phyloP scores from a whole-genome alignment of 2,888 invertebrate species.

The Lasioglossum calceatum region DNA sequence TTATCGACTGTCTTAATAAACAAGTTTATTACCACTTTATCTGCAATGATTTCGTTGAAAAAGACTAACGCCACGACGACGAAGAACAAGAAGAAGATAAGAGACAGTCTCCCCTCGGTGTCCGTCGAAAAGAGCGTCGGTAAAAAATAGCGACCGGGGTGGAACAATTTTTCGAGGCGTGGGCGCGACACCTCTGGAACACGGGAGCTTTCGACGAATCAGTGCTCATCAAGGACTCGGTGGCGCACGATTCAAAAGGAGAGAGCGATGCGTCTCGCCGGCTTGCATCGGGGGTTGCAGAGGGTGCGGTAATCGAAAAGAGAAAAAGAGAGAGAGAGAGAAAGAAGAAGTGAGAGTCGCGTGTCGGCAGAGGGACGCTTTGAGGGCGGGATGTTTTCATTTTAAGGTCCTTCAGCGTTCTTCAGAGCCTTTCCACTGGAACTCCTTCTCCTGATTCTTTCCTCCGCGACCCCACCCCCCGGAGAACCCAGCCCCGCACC shows the following conservation, averaged over 20 bases:
- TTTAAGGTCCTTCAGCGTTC: slow-evolving; percentile 72
- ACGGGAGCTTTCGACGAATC: slow-evolving; percentile 42
- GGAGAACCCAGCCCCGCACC: background rate
- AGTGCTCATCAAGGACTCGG: slow-evolving; percentile 43
- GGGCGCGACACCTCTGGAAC: slow-evolving; percentile 25
- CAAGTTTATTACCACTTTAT: background rate
- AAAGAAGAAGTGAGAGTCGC: slow-evolving; percentile 41
- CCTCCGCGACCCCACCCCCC: slow-evolving; percentile 31
- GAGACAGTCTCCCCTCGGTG: background rate
- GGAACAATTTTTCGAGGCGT: slow-evolving; percentile 42
- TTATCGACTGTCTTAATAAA: background rate
- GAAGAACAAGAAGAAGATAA: background rate
- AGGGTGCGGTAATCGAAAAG: slow-evolving; percentile 63
- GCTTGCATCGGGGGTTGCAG: slow-evolving; percentile 16
- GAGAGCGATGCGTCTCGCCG: slow-evolving; percentile 35
- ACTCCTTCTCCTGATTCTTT: slow-evolving; percentile 50
- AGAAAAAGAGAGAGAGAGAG: slow-evolving; percentile 16
- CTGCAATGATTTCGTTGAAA: background rate
- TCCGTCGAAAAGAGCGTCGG: slow-evolving; percentile 18
- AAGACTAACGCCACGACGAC: background rate
- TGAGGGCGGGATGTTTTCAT: slow-evolving; percentile 74
- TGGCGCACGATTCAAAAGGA: slow-evolving; percentile 38
- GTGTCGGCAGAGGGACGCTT: slow-evolving; percentile 64
- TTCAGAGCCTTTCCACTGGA: slow-evolving; percentile 66
- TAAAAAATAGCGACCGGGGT: slow-evolving; percentile 16